phyloP scores from a whole-genome alignment of 2,888 invertebrate genomes.

The Teleiodes luculella region DNA sequence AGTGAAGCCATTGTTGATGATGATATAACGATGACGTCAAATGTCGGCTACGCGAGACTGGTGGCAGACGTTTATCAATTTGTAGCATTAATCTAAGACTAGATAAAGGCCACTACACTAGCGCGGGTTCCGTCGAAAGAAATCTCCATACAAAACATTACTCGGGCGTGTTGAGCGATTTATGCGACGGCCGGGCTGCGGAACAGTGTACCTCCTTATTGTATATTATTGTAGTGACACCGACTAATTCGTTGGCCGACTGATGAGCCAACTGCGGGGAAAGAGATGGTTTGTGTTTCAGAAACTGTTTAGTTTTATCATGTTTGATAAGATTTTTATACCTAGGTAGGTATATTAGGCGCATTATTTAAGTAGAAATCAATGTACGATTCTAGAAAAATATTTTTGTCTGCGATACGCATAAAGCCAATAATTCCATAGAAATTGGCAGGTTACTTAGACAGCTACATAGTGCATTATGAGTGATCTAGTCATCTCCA shows the following conservation, averaged over 20 bases:
- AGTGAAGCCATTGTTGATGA: conserved; percentile 21
- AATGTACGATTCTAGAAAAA: background rate
- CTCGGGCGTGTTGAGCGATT: conserved; percentile 72
- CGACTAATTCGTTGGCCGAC: conserved; percentile 76
- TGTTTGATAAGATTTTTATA: conserved; percentile 30
- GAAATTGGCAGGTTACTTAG: too few relatives aligned
- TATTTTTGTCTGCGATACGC: background rate
- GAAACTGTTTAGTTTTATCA: conserved; percentile 53
- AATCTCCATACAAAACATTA: conserved; percentile 79
- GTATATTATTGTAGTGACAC: conserved; percentile 78
- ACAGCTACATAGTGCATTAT: conserved; percentile 7
- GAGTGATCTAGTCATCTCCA: conserved; percentile 40
- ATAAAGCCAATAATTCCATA: background rate
- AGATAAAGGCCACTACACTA: conserved; percentile 71
- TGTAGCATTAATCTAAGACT: conserved; percentile 70
- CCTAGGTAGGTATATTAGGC: too few relatives aligned
- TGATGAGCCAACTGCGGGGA: conserved; percentile 69
- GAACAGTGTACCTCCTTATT: conserved; percentile 64
- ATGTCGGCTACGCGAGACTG: conserved; percentile 24
- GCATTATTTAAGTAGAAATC: too few relatives aligned
- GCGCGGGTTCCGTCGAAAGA: conserved; percentile 69
- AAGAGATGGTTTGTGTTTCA: conserved; percentile 64
- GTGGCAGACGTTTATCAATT: conserved; percentile 56
- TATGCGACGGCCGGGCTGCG: conserved; percentile 67
- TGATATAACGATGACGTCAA: conserved; percentile 30